Evolutionary conservation across 2,113 vertebrate genomes (phyloP).

Genomic region (Sakesphorus luctuosus): DNA sequence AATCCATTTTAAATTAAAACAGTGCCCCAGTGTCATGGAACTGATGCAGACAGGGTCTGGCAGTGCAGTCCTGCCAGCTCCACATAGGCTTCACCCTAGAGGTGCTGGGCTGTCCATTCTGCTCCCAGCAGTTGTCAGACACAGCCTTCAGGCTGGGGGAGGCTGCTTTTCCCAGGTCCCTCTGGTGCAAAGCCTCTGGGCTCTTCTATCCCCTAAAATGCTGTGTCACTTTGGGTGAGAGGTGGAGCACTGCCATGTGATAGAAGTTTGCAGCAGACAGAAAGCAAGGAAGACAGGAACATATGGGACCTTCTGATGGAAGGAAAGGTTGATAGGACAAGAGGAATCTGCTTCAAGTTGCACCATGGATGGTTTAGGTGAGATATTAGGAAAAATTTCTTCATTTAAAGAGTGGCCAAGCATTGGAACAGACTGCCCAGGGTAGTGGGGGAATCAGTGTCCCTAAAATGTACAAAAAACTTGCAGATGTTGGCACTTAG

Average conservation of each 20-base stretch:
- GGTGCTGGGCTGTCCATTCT: background rate
- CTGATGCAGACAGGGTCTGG: slow-evolving; percentile 16
- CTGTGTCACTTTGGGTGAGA: background rate
- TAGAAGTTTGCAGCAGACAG: background rate
- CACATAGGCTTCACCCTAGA: background rate
- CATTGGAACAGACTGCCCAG: background rate
- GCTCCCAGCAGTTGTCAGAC: background rate
- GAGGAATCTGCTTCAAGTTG: background rate
- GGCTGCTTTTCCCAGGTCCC: background rate
- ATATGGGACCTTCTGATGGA: background rate
- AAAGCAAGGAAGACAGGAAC: background rate
- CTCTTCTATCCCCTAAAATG: background rate
- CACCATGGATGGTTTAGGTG: background rate
- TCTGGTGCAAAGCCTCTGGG: background rate
- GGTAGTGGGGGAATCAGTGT: background rate
- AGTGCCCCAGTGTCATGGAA: slow-evolving; percentile 44
- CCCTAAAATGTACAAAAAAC: background rate
- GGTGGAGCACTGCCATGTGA: background rate
- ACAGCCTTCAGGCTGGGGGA: background rate
- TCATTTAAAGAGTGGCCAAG: background rate
- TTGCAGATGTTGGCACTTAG: background rate
- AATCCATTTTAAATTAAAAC: slow-evolving; percentile 73
- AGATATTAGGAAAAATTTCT: background rate
- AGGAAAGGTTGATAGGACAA: background rate
- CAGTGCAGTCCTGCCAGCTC: background rate